Evolutionary conservation across 1,140 invertebrate species (phyloP).

Genomic region (Dinoponera quadriceps): DNA sequence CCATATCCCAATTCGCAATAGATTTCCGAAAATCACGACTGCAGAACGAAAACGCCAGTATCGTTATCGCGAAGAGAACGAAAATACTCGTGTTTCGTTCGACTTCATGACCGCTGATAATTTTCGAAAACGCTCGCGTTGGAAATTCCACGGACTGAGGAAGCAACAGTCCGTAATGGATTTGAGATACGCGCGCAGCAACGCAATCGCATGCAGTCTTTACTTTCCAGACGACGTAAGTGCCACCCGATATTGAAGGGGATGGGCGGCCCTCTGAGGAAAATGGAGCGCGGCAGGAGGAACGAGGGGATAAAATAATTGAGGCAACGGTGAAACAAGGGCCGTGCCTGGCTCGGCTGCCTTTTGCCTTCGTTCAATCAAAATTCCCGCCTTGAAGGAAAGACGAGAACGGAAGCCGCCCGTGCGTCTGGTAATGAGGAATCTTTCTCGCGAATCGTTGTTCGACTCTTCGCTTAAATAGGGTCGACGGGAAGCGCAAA

Average conservation of each 20-base stretch:
- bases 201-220: constrained; percentile 49
- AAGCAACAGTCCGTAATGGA: neutral
- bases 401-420: constrained; percentile 76
- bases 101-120: neutral
- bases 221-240: constrained; percentile 49
- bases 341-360: constrained; percentile 63
- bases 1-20: neutral
- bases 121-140: neutral
- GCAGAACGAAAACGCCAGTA: neutral
- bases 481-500: constrained; percentile 54
- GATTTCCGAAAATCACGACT: neutral
- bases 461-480: constrained; percentile 70
- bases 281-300: constrained; percentile 60
- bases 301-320: constrained; percentile 78
- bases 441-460: constrained; percentile 67
- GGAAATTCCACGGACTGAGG: neutral
- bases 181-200: neutral
- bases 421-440: constrained; percentile 80
- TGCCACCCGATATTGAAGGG: constrained; percentile 63
- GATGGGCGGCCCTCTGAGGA: constrained; percentile 40
- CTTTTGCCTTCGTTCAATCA: constrained; percentile 80
- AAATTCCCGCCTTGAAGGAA: constrained; percentile 77
- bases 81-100: neutral
- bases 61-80: neutral
- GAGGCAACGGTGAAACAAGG: constrained; percentile 75